phyloP scores from a whole-genome alignment of 2,888 invertebrate species.

The Dromius quadrimaculatus region DNA sequence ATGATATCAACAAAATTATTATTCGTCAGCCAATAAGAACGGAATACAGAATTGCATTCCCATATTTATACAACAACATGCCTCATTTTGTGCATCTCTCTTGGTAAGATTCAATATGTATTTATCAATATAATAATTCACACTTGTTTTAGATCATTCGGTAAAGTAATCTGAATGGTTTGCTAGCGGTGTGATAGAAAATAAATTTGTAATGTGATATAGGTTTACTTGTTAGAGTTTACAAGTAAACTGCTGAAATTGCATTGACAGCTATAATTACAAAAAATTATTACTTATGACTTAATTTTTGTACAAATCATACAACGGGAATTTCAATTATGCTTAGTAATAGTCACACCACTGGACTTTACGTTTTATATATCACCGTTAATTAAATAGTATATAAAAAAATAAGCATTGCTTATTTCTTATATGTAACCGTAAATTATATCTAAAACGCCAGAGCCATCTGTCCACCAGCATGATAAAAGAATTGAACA shows the following conservation, averaged over 20 bases:
- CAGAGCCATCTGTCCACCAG: too few species aligned
- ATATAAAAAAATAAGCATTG: too few species aligned
- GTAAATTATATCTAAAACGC: too few species aligned
- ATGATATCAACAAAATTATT: slow-evolving; percentile 99
- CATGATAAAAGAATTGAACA: too few species aligned
- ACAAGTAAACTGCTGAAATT: slow-evolving; percentile 71
- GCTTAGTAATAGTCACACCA: too few species aligned
- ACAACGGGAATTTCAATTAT: too few species aligned
- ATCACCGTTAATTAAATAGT: too few species aligned
- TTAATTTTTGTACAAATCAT: neutral
- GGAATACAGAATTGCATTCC: slow-evolving; percentile 99
- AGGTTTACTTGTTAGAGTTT: slow-evolving; percentile 67
- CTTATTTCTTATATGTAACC: too few species aligned
- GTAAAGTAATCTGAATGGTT: slow-evolving; percentile 61
- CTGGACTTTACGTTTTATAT: too few species aligned
- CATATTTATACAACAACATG: slow-evolving; percentile 98
- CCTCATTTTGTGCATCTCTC: slow-evolving; percentile 98
- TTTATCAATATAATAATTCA: slow-evolving; percentile 58
- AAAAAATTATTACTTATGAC: slow-evolving; percentile 52
- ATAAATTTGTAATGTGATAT: slow-evolving; percentile 69
- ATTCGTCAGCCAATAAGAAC: slow-evolving; percentile 98
- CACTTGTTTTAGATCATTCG: slow-evolving; percentile 65
- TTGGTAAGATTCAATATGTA: slow-evolving; percentile 78
- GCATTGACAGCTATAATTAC: slow-evolving; percentile 65
- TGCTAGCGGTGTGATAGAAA: slow-evolving; percentile 73